Base-by-base conservation (phyloP, 2,797 vertebrate genomes). In the Sebastes glaucus region DNA sequence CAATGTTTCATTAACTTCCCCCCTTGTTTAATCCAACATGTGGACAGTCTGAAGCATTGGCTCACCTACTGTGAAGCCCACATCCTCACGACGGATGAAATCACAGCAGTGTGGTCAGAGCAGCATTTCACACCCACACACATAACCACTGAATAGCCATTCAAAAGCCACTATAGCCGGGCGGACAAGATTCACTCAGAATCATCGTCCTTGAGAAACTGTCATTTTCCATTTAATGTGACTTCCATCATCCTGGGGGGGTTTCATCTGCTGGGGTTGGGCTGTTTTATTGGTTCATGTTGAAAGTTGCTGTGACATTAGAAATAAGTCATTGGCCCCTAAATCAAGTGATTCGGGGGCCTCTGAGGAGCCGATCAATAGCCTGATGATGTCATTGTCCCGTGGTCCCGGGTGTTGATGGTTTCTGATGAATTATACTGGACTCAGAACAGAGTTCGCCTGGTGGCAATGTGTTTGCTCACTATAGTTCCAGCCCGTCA, bases 301-400 rank as follows among this genome's bases (percentile, higher is more conserved):
- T 71, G 74, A 86, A 85, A 88, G 80, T 87, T 82, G 82, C 82
- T 62, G 76, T 82, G 75, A 78, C 87, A 88, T 69, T 89, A 89
- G 90, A 89, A 87, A 79, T 88, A 91, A 88, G 82, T 93, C 86
- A 89, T 52, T 53, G 79, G 78, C 52, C 61, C 61, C 52, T 91
- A 89, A 94, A 94, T 94, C 87, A 85, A 66, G 59, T 30, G 46
- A 67, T 55, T 84, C 57, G 74, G 64, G 20, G 75, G 23, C 53
- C 81, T 80, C 71, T 79, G 77, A 86, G 62, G 78, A 84, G 83
- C 75, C 78, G 87, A 94, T 95, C 93, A 87, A 94, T 94, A 89
- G 64, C 74, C 77, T 28, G 77, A 91, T 93, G 93, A 94, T 94
- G 91, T 93, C 89, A 94, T 86, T 89, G 90, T 88, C 77, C 81